Evolutionary conservation across 1,140 invertebrate species (phyloP), one percentile per base, ranked within the genome.

Genomic region (Daktulosphaira vitifoliae): DNA sequence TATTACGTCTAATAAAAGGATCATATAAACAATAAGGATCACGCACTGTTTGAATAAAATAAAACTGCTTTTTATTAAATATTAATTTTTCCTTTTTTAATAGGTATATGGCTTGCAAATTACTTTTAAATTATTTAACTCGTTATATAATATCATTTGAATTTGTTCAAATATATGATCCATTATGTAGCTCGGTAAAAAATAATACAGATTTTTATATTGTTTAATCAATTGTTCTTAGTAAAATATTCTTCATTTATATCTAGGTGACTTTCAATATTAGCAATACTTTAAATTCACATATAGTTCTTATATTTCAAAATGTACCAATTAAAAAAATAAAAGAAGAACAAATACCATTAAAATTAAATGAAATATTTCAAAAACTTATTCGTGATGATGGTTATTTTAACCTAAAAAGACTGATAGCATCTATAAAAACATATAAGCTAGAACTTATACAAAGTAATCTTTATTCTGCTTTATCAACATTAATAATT

Each of bases 141-240:
- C 86, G 91, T 69, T 90, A 88, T 13, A 81, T 90, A 15, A 84
- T 96, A 48, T 85, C 91, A 71, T 81, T 85, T 70, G 83, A 85
- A 68, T 90, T 95, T 77, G 86, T 94, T 4, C 90, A 94, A 77
- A 82, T 83, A 20, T 81, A 85, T 39, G 86, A 93, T 72, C 89
- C 90, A 0, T 83, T 82, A 70, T 89, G 88, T 44, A 90, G 86
- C 71, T 81, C 83, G 71, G 87, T 89, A 75, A 77, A n/a, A n/a
- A n/a, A 76, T 74, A 26, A 5, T n/a, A 16, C n/a, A 38, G 37
- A 6, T 25, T 25, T 37, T 64, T 23, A n/a, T 64, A 8, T 23
- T 26, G 15, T 26, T 4, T 3, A 25, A 18, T 18, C 50, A 65
- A 50, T n/a, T 59, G 50, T n/a, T n/a, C n/a, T n/a, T n/a, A n/a